Evolutionary conservation across 1,140 invertebrate species (phyloP).

Genomic region (Anagrus nilaparvatae): DNA sequence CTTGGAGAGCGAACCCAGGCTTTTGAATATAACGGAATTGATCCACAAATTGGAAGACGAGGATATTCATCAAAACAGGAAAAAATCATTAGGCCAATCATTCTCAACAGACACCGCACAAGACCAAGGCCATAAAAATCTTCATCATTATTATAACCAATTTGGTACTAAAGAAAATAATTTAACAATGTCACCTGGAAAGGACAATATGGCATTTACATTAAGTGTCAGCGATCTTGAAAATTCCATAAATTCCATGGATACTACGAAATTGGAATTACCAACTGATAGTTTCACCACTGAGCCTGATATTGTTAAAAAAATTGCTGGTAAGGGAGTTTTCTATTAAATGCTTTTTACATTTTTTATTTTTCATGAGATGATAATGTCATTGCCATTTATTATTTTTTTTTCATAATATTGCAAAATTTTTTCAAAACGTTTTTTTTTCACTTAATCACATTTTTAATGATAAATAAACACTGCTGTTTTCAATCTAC

Average conservation of each 20-base stretch:
- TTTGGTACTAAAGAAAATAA: background rate
- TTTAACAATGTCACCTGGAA: constrained; percentile 13
- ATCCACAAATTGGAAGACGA: constrained; percentile 5
- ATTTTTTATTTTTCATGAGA: background rate
- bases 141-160: constrained; percentile 12
- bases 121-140: background rate
- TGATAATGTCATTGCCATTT: too few species aligned
- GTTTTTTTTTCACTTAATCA: too few species aligned
- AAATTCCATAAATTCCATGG: constrained; percentile 10
- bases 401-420: background rate
- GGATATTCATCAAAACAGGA: constrained; percentile 10
- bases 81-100: constrained; percentile 1
- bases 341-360: background rate
- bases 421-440: background rate
- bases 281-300: constrained; percentile 16
- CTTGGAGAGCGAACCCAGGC: constrained; percentile 28
- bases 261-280: constrained; percentile 18
- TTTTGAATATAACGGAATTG: constrained; percentile 21
- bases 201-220: constrained; percentile 18
- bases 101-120: background rate
- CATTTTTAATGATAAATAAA: too few species aligned
- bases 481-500: too few species aligned
- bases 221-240: constrained; percentile 16
- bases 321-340: constrained; percentile 29
- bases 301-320: constrained; percentile 25